Evolutionary conservation across 2,797 vertebrate genomes (phyloP).

Genomic region (Todus mexicanus): DNA sequence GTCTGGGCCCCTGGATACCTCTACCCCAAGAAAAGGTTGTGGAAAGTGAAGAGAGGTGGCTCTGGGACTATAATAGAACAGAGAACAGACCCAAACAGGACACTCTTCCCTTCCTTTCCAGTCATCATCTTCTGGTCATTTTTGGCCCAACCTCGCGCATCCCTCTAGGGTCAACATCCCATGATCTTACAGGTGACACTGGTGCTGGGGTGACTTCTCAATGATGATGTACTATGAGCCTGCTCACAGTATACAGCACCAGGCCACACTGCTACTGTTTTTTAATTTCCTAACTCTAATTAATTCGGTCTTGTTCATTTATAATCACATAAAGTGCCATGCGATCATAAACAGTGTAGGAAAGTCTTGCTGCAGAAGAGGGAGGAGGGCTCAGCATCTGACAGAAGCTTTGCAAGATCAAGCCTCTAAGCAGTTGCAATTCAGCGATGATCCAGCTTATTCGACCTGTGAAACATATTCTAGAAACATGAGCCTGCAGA

Average conservation of each 20-base stretch:
- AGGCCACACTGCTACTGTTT: neutral
- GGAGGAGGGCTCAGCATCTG: neutral
- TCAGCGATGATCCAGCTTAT: neutral
- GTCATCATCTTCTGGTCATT: neutral
- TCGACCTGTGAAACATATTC: neutral
- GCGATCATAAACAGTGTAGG: neutral
- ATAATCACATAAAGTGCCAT: neutral
- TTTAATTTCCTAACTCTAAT: neutral
- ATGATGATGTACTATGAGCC: neutral
- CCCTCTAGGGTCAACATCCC: neutral
- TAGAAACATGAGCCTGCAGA: neutral
- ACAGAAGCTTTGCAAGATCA: neutral
- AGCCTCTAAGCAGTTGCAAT: neutral
- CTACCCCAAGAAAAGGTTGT: neutral
- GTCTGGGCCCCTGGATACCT: neutral
- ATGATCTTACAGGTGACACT: neutral
- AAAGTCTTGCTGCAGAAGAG: neutral
- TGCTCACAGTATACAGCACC: neutral
- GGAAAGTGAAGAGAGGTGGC: neutral
- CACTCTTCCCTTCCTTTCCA: neutral
- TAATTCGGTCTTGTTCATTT: neutral
- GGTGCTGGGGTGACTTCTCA: neutral
- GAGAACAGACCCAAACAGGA: neutral
- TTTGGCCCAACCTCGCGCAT: fast-evolving
- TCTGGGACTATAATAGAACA: neutral